Evolutionary conservation across 2,113 vertebrate species (phyloP).

Genomic region (Lophura nycthemera): DNA sequence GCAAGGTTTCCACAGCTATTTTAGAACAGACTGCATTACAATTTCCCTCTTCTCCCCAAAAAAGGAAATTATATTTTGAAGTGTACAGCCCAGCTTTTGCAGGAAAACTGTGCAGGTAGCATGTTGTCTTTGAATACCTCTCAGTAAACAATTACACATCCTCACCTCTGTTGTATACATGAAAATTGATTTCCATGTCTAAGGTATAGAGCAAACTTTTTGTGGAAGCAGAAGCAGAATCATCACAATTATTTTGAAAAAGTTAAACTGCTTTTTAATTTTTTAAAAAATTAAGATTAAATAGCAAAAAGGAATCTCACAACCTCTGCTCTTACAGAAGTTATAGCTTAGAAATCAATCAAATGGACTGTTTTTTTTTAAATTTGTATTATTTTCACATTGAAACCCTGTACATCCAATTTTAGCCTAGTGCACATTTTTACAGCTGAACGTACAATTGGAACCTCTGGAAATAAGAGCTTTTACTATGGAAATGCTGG

Average conservation of each 20-base stretch:
- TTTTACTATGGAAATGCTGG: conserved; percentile 71
- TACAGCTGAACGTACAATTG: conserved; percentile 31
- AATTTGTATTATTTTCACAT: conserved; percentile 27
- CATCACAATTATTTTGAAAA: not conserved
- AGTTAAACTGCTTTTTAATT: not conserved
- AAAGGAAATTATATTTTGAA: not conserved
- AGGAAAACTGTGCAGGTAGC: not conserved
- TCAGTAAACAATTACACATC: not conserved
- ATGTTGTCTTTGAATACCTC: not conserved
- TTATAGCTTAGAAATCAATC: not conserved
- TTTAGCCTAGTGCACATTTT: conserved; percentile 53
- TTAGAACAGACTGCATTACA: not conserved
- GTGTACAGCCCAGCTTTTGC: not conserved
- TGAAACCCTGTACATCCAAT: conserved; percentile 24
- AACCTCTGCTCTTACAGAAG: not conserved
- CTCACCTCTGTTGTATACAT: not conserved
- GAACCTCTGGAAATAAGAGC: conserved; percentile 40
- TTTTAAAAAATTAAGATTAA: not conserved
- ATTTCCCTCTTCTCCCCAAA: not conserved
- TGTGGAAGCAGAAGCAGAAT: not conserved
- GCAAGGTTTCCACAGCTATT: not conserved
- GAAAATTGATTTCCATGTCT: not conserved
- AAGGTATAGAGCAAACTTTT: not conserved
- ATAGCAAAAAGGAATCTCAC: not conserved
- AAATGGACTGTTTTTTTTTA: not conserved